Conservation (phyloP, 1,140 invertebrate species). For the Caenorhabditis tropicalis region DNA sequence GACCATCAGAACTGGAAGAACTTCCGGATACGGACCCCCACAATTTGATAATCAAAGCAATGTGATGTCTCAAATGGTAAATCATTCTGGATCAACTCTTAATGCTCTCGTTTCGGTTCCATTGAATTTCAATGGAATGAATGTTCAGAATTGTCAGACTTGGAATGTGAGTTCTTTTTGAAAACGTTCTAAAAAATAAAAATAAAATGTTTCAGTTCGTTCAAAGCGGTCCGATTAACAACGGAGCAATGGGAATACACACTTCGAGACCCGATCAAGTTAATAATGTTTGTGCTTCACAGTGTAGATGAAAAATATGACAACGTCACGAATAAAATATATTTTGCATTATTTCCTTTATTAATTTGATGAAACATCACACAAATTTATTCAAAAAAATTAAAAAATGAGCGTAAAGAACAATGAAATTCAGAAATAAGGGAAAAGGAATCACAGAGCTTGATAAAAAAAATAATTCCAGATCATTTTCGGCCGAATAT, state of each 20-base stretch:
- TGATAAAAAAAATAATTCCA: too few species aligned
- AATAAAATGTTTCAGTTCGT: slow-evolving; percentile 26
- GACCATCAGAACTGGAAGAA: neutral
- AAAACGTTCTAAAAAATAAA: neutral
- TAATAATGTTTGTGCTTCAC: slow-evolving; percentile 23
- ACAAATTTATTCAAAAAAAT: too few species aligned
- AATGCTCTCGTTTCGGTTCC: slow-evolving; percentile 2
- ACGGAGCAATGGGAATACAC: neutral
- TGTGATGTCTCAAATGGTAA: neutral
- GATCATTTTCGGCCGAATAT: too few species aligned
- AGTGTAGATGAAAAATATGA: neutral
- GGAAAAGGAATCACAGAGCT: too few species aligned
- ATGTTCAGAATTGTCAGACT: slow-evolving; percentile 34
- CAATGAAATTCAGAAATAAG: too few species aligned
- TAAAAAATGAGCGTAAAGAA: too few species aligned
- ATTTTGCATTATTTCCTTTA: too few species aligned
- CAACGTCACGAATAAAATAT: neutral
- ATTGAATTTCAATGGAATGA: slow-evolving; percentile 30
- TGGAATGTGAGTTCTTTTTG: neutral
- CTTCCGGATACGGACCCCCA: slow-evolving; percentile 15
- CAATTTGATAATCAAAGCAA: neutral
- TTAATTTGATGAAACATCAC: too few species aligned
- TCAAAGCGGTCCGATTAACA: slow-evolving; percentile 31
- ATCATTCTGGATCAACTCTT: slow-evolving; percentile 12
- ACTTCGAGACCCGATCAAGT: slow-evolving; percentile 38